These are phyloP conservation scores for Chionodraco myersi DNA, from an alignment of 2,113 vertebrate species.

Conservation along the genomic window DNA sequence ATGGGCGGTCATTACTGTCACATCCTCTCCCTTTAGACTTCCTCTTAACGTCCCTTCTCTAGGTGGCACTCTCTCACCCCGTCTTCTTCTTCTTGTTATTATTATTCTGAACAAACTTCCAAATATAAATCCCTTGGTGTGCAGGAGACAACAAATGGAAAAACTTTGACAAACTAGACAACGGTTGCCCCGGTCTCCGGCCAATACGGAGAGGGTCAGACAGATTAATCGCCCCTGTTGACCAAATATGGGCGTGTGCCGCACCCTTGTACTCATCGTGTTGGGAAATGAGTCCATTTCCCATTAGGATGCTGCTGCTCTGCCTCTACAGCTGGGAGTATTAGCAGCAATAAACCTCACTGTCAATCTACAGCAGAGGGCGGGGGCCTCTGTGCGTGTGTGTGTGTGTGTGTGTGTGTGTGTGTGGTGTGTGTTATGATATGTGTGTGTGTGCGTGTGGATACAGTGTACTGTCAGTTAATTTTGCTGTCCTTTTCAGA, in stretches of 20 bases:
- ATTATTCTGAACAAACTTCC: neutral
- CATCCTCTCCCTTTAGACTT: neutral
- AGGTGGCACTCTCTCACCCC: neutral
- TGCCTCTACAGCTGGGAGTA: slow-evolving; percentile 76
- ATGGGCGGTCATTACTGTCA: neutral
- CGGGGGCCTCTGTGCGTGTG: slow-evolving; percentile 30
- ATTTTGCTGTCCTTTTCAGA: slow-evolving; percentile 37
- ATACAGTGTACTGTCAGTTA: slow-evolving; percentile 38
- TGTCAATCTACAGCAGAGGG: slow-evolving; percentile 72
- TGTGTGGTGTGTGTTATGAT: slow-evolving; percentile 12
- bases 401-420: slow-evolving; percentile 15
- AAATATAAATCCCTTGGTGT: slow-evolving; percentile 2
- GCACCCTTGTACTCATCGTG: slow-evolving; percentile 65
- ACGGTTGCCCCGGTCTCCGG: neutral
- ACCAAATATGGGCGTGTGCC: slow-evolving; percentile 71
- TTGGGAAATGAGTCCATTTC: slow-evolving; percentile 79
- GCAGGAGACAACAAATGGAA: neutral
- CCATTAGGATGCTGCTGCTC: slow-evolving; percentile 77
- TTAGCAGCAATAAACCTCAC: slow-evolving; percentile 80
- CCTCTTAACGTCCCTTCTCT: neutral
- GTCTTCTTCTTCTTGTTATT: neutral
- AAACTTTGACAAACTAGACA: slow-evolving; percentile 37
- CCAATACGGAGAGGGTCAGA: slow-evolving; percentile 45
- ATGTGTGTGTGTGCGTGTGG: slow-evolving; percentile 11
- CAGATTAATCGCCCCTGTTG: slow-evolving; percentile 60